Evolutionary conservation across 2,888 invertebrate genomes (phyloP).

Genomic region (Netelia melanura): DNA sequence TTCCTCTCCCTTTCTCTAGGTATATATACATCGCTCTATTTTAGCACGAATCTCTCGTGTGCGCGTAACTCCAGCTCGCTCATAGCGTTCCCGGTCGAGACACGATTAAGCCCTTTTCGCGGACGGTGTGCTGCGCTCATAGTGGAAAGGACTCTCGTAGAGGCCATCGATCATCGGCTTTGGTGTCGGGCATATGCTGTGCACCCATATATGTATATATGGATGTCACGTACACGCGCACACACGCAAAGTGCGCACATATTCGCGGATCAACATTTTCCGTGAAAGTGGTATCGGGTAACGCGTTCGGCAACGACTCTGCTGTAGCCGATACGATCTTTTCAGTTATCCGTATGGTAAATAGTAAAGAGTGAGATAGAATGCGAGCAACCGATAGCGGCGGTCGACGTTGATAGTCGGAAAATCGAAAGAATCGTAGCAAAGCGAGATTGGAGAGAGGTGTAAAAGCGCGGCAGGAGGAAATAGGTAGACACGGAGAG

Average conservation of each 20-base stretch:
- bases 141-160: conserved; percentile 13
- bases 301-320: background rate
- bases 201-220: conserved; percentile 1
- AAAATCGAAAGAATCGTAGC: background rate
- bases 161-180: conserved; percentile 59
- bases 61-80: background rate
- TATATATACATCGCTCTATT: background rate
- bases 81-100: conserved; percentile 32
- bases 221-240: background rate
- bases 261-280: background rate
- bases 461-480: conserved; percentile 60
- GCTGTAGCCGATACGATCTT: conserved; percentile 6
- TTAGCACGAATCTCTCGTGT: conserved; percentile 13
- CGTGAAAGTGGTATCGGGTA: background rate
- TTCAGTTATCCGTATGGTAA: background rate
- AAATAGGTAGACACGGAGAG: conserved; percentile 64
- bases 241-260: background rate
- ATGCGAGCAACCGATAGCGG: background rate
- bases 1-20: background rate
- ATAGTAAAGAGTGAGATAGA: background rate
- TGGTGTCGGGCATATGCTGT: conserved; percentile 15
- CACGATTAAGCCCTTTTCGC: conserved; percentile 52
- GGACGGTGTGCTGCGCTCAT: conserved; percentile 12
- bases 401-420: too few species aligned
- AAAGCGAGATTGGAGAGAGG: conserved; percentile 39